Evolutionary conservation across 2,113 vertebrate species (phyloP), one percentile per base, ranked within the genome.

Genomic region (Prunella fulvescens): DNA sequence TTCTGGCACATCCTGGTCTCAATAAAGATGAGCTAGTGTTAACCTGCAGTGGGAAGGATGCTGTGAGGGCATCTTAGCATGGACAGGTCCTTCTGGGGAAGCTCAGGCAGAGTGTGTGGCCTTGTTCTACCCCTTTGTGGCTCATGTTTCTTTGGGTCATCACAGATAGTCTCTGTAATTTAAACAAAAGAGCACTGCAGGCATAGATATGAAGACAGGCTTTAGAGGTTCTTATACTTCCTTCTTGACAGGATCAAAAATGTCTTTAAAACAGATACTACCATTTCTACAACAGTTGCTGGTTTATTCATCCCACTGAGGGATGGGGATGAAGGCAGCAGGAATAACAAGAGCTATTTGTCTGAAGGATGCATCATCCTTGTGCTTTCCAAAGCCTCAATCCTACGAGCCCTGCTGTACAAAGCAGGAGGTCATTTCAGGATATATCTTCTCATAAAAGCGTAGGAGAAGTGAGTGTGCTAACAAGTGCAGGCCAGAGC

Each of bases 331-430:
- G 60, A 94, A 87, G 71, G 71, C 78, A 80, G 71, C 58, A 77
- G 91, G 58, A 73, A 20, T 66, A 77, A 72, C 18, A 23, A 91
- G 81, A 86, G 42, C 45, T 74, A 23, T 93, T 95, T 90, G 84
- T 84, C 78, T 91, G 87, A 79, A 62, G 84, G 45, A 69, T 65
- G 74, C 87, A 57, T 92, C 85, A 33, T 65, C 53, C 6, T 4
- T 2, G 0, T 37, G 51, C 51, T 37, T 37, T 78, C 40, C 76
- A 29, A 70, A 87, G 65, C 90, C 61, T 76, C 62, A 65, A 4
- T 90, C 88, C 86, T 81, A 76, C 1, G 22, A 92, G 95, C 35
- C 54, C 66, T 82, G 54, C 81, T 85, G 81, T 37, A 69, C 66
- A 35, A 89, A 86, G 70, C 3, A 0, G 91, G n/a, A 91, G 66